A percentile compares a stretch with the other conserved stretches of the same genome.
phyloP scores from a whole-genome alignment of 2,113 vertebrate species.

The Oreamnos americanus region DNA sequence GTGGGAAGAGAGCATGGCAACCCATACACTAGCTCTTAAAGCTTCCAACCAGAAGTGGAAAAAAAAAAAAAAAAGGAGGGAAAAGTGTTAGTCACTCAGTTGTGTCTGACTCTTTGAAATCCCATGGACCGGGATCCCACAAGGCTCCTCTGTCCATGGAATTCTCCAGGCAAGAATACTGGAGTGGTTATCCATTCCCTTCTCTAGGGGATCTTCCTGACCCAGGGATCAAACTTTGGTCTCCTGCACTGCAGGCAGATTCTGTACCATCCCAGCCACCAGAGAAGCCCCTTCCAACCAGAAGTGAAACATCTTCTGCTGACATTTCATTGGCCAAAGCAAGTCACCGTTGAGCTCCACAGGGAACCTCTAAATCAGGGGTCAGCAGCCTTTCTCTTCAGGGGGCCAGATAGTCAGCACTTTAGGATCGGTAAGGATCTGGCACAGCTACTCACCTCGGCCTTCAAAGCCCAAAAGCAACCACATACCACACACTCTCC shows the following conservation, averaged over 20 bases:
- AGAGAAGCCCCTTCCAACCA: background rate
- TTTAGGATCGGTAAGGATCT: background rate
- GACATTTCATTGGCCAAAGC: background rate
- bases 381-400: background rate
- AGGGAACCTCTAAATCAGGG: background rate
- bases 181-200: background rate
- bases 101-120: background rate
- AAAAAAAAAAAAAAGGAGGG: rapidly evolving
- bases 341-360: background rate
- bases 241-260: background rate
- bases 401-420: background rate
- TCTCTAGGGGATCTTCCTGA: background rate
- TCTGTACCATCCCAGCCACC: background rate
- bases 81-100: background rate
- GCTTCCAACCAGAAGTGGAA: background rate
- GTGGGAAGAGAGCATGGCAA: background rate
- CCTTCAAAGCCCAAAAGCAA: background rate
- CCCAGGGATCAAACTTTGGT: background rate
- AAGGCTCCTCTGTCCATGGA: background rate
- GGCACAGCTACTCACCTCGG: background rate
- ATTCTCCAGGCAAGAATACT: background rate
- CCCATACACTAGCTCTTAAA: background rate
- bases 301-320: background rate
- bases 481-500: background rate
- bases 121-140: background rate